Evolutionary conservation across 2,113 vertebrate species (phyloP).

Genomic region (Monopterus albus): DNA sequence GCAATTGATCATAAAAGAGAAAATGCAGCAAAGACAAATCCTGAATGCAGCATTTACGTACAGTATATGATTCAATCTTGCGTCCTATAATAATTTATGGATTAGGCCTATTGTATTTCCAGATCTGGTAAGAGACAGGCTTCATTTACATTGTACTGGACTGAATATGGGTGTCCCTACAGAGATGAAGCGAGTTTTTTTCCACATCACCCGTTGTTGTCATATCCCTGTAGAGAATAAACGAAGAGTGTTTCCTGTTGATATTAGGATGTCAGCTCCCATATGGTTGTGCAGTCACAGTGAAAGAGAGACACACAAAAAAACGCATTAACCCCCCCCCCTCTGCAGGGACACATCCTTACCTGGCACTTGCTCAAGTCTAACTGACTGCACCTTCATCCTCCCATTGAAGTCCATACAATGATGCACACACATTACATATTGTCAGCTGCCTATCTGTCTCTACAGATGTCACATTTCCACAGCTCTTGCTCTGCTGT

Average conservation of each 20-base stretch:
- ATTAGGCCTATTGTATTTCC: conserved; percentile 43
- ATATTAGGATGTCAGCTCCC: conserved; percentile 59
- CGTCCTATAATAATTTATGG: conserved; percentile 18
- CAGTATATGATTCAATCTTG: conserved; percentile 1
- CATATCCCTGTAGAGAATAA: conserved; percentile 61
- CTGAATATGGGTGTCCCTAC: not conserved
- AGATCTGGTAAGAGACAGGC: conserved; percentile 43
- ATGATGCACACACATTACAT: conserved; percentile 22
- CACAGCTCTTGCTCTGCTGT: conserved; percentile 25
- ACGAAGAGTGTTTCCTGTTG: conserved; percentile 71
- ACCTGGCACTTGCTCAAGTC: conserved; percentile 36
- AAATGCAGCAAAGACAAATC: not conserved
- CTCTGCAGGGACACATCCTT: conserved; percentile 46
- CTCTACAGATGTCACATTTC: conserved; percentile 25
- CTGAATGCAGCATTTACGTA: not conserved
- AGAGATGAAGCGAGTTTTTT: conserved; percentile 32
- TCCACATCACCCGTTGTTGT: conserved; percentile 66
- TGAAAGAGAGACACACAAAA: conserved; percentile 4
- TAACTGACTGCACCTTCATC: conserved; percentile 62
- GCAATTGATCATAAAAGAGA: not conserved
- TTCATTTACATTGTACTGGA: conserved; percentile 49
- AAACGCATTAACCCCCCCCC: conserved; percentile 14
- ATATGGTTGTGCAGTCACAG: conserved; percentile 61
- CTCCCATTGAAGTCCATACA: conserved; percentile 44
- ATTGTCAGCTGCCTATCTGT: conserved; percentile 24